phyloP scores from a whole-genome alignment of 2,113 vertebrate genomes.

The Oostethus manadensis region DNA sequence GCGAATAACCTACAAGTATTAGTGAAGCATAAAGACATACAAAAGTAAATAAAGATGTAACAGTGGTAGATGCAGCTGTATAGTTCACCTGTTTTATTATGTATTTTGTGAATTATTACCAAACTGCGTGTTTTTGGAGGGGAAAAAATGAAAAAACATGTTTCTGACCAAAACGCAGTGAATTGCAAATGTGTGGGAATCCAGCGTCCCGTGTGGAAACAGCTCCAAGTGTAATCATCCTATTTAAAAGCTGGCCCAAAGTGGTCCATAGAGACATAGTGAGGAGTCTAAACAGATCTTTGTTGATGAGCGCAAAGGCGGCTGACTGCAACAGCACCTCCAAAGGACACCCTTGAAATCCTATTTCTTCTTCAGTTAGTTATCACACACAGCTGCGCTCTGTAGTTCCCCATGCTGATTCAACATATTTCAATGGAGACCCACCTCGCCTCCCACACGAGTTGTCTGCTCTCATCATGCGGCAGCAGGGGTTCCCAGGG shows the following conservation, averaged over 20 bases:
- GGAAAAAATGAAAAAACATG: too few relatives aligned
- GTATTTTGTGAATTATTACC: too few relatives aligned
- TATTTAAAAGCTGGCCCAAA: constrained; percentile 17
- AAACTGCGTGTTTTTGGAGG: too few relatives aligned
- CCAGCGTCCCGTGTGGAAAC: too few relatives aligned
- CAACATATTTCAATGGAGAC: constrained; percentile 63
- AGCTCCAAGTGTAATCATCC: too few relatives aligned
- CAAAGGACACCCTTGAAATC: constrained; percentile 62
- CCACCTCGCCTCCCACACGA: constrained; percentile 52
- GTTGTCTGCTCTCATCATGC: constrained; percentile 44
- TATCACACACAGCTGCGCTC: constrained; percentile 47
- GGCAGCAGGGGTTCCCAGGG: constrained; percentile 42
- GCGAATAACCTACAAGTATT: too few relatives aligned
- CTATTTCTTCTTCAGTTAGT: constrained; percentile 53
- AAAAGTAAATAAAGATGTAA: too few relatives aligned
- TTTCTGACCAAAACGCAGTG: too few relatives aligned
- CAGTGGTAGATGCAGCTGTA: too few relatives aligned
- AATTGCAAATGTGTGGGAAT: not conserved
- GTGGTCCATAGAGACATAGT: constrained; percentile 35
- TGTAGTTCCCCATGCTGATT: constrained; percentile 54
- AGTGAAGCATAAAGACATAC: too few relatives aligned
- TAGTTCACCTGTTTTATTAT: too few relatives aligned
- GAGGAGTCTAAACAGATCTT: constrained; percentile 37
- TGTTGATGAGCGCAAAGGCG: constrained; percentile 49
- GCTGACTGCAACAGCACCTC: constrained; percentile 46